Base-by-base conservation (phyloP, 2,113 vertebrate genomes). In the Phyllostomus discolor region DNA sequence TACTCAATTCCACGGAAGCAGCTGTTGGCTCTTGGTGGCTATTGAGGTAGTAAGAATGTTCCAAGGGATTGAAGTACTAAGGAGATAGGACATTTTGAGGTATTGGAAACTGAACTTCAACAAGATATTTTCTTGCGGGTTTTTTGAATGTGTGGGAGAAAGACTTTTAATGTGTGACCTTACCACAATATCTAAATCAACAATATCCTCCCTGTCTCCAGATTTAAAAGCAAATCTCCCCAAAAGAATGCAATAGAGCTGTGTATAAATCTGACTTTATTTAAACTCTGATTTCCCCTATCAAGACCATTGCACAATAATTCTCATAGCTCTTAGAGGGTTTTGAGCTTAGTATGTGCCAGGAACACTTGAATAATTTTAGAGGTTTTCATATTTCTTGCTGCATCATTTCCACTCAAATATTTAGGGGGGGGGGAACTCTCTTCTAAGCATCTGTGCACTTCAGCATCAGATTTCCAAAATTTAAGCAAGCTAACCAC, bases 101-200 rank as follows among this genome's bases (percentile, higher is more conserved):
- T 80, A 73, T 10, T 82, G 64, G 69, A 72, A 93, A 95, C n/a
- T 96, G 66, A 96, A 79, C 38, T 96, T 96, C 80, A 96, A 89
- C 24, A 80, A 91, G 82, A 96, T 89, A 87, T 66, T 95, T 97
- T 93, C 33, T 86, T 85, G 90, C 84, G 91, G 82, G 28, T 72
- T 93, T 94, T 96, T 94, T 91, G 26, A 87, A 78, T 93, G 80
- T 91, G 69, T 83, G 66, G 59, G 69, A 79, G 69, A 79, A 94
- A 86, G 43, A 67, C 8, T 87, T 96, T 92, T 91, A 94, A 80
- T 70, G 85, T 89, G 73, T 91, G 90, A 94, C 79, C 69, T 91
- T 83, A 57, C 83, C 38, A 62, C 88, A 94, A 90, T 73, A 83
- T 95, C 83, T 96, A 96, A 95, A 94, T 96, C 86, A 94, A 94